Evolutionary conservation across 2,797 vertebrate species (phyloP).

Genomic region (Eupleurogrammus muticus): DNA sequence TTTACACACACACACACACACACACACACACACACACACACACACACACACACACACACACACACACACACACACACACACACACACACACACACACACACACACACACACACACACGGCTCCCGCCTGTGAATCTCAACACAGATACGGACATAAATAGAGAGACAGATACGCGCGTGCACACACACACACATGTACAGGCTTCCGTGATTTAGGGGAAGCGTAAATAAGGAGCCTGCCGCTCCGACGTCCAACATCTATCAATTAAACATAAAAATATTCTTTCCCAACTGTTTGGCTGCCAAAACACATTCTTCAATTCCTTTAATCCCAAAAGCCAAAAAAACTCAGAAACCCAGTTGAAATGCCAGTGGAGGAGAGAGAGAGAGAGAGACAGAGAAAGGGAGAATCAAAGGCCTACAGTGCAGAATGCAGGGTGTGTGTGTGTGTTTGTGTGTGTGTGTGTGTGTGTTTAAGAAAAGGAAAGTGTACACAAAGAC

Average conservation of each 20-base stretch:
- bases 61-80: conserved; percentile 14
- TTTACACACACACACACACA: conserved; percentile 6
- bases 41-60: conserved; percentile 13
- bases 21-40: conserved; percentile 10
- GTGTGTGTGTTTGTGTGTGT: background rate
- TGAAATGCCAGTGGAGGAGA: conserved; percentile 36
- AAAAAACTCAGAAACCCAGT: conserved; percentile 52
- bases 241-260: conserved; percentile 53
- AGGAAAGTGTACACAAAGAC: conserved; percentile 5
- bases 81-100: conserved; percentile 5
- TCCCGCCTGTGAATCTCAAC: conserved; percentile 22
- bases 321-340: conserved; percentile 62
- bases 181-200: background rate
- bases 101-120: conserved; percentile 13
- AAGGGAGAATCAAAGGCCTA: conserved; percentile 53
- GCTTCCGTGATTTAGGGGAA: conserved; percentile 42
- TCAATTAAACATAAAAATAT: conserved; percentile 71
- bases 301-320: conserved; percentile 67
- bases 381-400: conserved; percentile 6
- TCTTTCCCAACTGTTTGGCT: conserved; percentile 55
- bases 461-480: conserved; percentile 7
- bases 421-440: conserved; percentile 23
- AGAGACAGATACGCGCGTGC: background rate
- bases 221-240: conserved; percentile 54
- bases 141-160: background rate